Conservation (phyloP, 1,140 invertebrate genomes). For the Ladona fulva region DNA sequence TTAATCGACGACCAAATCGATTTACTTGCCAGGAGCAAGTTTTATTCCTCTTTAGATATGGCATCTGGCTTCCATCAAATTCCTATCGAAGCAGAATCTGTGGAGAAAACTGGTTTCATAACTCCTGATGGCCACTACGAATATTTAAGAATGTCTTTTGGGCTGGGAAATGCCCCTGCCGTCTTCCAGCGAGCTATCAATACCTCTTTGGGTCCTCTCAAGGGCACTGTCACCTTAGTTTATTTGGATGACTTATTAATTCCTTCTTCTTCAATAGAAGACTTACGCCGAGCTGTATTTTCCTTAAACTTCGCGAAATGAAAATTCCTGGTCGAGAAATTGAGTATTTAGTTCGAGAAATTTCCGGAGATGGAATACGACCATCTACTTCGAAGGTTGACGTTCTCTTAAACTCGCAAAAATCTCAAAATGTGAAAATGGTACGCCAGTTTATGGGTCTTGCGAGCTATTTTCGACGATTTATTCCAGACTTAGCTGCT, state of each 20-base stretch:
- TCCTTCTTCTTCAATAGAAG: conserved; percentile 6
- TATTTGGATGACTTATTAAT: conserved; percentile 18
- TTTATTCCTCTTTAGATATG: conserved; percentile 36
- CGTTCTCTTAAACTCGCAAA: neutral
- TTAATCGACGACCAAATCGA: conserved; percentile 36
- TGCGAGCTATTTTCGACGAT: neutral
- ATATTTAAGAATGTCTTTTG: conserved; percentile 37
- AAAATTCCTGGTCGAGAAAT: neutral
- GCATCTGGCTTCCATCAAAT: conserved; percentile 39
- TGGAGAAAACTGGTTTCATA: conserved; percentile 37
- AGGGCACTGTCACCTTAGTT: conserved; percentile 14
- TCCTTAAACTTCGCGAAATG: neutral
- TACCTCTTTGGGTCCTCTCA: conserved; percentile 18
- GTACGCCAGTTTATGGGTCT: neutral
- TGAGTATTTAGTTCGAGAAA: neutral
- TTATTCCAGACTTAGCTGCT: too few relatives aligned
- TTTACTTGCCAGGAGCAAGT: conserved; percentile 26
- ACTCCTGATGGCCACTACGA: conserved; percentile 35
- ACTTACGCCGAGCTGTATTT: conserved; percentile 17
- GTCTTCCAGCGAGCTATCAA: conserved; percentile 37
- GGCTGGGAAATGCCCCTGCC: conserved; percentile 34
- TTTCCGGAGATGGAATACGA: neutral
- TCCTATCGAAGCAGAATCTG: conserved; percentile 30
- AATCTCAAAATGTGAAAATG: neutral
- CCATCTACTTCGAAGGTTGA: neutral